A percentile compares a stretch with the other conserved stretches of the same genome.
Evolutionary conservation across 2,888 invertebrate genomes (phyloP).

Genomic region (Agrochola litura): DNA sequence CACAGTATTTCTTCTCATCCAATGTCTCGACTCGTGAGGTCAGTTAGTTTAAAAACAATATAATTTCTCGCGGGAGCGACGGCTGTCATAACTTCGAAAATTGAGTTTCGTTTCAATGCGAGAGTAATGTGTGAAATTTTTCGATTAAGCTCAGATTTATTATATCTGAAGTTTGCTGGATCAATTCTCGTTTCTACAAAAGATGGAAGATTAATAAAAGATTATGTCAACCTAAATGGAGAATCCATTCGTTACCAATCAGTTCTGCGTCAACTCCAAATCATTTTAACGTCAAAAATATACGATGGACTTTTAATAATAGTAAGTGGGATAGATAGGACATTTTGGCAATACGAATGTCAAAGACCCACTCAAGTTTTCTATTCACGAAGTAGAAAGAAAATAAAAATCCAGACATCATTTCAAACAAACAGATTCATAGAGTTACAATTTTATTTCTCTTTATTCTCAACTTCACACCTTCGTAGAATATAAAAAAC

Average conservation of each 20-base stretch:
- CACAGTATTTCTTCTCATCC: conserved; percentile 8
- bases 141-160: conserved; percentile 49
- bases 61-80: conserved; percentile 63
- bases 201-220: conserved; percentile 36
- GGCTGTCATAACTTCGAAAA: conserved; percentile 63
- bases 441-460: neutral
- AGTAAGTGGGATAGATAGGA: neutral
- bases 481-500: conserved; percentile 8
- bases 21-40: conserved; percentile 35
- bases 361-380: neutral
- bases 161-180: conserved; percentile 21
- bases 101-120: conserved; percentile 55
- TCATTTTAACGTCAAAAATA: conserved; percentile 16
- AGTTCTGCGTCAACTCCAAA: conserved; percentile 17
- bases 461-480: conserved; percentile 27
- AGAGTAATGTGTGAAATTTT: conserved; percentile 48
- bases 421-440: neutral
- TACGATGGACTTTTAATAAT: conserved; percentile 3
- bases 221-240: conserved; percentile 20
- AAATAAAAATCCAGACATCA: neutral
- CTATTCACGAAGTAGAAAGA: neutral
- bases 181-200: conserved; percentile 13
- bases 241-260: conserved; percentile 25
- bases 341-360: neutral
- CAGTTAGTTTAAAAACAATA: conserved; percentile 59